A percentile compares a stretch with the other conserved stretches of the same genome.
Evolutionary conservation across 2,113 vertebrate species (phyloP).

Genomic region (Grammomys dolichurus): DNA sequence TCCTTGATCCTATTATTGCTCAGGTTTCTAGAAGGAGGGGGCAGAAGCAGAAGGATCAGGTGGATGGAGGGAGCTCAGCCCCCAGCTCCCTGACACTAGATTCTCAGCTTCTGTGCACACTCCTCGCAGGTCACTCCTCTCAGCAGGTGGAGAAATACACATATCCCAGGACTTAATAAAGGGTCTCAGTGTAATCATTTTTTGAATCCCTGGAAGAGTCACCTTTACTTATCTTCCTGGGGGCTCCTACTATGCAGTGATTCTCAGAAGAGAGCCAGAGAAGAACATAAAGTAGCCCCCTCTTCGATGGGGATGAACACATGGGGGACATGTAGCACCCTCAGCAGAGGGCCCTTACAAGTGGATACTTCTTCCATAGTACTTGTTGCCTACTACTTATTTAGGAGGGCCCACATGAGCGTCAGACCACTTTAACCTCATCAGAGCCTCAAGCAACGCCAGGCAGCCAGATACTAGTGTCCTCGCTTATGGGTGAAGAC

Average conservation of each 20-base stretch:
- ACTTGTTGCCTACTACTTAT: fast-evolving
- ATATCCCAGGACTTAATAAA: neutral
- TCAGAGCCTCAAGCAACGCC: neutral
- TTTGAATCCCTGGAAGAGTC: neutral
- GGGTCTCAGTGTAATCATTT: neutral
- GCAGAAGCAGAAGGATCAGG: neutral
- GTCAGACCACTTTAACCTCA: neutral
- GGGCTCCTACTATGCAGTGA: neutral
- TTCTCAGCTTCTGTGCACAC: neutral
- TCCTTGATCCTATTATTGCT: constrained; percentile 98
- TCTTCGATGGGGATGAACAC: fast-evolving
- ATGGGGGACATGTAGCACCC: neutral
- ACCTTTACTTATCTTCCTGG: neutral
- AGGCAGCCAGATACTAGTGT: fast-evolving
- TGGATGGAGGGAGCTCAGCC: fast-evolving
- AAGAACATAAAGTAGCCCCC: neutral
- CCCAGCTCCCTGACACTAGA: neutral
- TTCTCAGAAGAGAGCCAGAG: neutral
- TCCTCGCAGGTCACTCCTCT: too few relatives aligned
- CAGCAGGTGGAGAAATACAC: fast-evolving
- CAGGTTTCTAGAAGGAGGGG: constrained; percentile 90
- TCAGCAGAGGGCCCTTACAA: neutral
- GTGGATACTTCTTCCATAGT: fast-evolving
- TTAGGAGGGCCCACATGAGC: neutral
- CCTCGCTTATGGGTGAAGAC: neutral